Evolutionary conservation across 2,797 vertebrate genomes (phyloP).

Genomic region (Thalassophryne amazonica): DNA sequence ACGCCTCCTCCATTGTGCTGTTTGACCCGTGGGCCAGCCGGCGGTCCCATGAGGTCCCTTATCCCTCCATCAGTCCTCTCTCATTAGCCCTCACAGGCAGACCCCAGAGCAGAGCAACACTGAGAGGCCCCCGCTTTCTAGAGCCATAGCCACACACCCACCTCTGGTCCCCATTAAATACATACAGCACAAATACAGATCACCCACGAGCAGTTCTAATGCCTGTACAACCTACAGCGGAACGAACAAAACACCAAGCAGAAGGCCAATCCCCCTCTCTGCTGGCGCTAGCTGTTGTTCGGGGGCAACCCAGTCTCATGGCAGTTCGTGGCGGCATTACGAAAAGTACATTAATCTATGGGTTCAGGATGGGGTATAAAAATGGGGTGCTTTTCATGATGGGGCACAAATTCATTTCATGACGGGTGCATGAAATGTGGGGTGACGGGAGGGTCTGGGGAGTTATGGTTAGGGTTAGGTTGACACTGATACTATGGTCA

Average conservation of each 20-base stretch:
- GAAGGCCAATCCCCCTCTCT: no score
- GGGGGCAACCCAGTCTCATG: no score
- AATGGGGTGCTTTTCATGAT: no score
- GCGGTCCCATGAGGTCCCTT: constrained; percentile 69
- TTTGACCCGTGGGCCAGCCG: constrained; percentile 68
- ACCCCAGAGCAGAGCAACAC: constrained; percentile 52
- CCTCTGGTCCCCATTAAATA: constrained; percentile 44
- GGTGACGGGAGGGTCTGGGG: no score
- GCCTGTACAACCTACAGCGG: neutral
- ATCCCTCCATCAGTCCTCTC: constrained; percentile 73
- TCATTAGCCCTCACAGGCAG: constrained; percentile 73
- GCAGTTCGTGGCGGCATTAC: no score
- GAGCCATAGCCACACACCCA: neutral
- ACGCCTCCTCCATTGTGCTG: constrained; percentile 72
- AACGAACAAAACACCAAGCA: neutral
- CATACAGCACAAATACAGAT: constrained; percentile 44
- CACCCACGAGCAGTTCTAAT: constrained; percentile 8
- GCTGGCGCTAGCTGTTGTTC: no score
- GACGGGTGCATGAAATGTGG: no score
- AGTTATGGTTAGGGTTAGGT: no score
- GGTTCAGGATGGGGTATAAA: no score
- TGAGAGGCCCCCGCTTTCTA: constrained; percentile 47
- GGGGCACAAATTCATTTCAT: no score
- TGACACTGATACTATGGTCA: no score
- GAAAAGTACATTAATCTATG: no score